These are phyloP conservation scores for Eubasilissa splendida DNA, from an alignment of 2,888 invertebrate species.

Conservation along the genomic window DNA sequence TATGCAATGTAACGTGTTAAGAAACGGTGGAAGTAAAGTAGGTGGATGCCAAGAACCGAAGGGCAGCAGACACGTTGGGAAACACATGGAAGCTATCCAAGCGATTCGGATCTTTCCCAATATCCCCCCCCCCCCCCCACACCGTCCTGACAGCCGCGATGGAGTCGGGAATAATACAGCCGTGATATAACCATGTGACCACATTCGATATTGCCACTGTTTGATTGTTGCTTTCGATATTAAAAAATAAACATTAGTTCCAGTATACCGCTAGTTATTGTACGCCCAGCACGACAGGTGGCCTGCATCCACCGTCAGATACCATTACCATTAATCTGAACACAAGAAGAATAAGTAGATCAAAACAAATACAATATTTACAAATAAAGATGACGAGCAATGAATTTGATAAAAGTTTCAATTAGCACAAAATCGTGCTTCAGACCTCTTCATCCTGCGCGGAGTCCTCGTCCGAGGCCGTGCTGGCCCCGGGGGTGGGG, in stretches of 20 bases:
- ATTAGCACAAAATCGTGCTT: neutral
- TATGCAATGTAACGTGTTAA: no score
- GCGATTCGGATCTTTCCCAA: neutral
- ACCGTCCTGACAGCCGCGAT: neutral
- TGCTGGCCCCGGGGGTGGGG: neutral
- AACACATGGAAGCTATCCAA: constrained; percentile 21
- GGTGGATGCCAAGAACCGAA: constrained; percentile 24
- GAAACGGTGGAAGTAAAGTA: neutral
- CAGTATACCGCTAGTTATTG: no score
- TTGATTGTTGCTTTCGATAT: constrained; percentile 3
- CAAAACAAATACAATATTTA: no score
- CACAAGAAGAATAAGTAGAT: no score
- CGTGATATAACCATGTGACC: neutral
- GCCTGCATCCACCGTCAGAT: no score
- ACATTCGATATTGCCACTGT: neutral
- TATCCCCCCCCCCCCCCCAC: neutral
- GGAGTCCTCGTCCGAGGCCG: constrained; percentile 34
- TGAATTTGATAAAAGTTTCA: neutral
- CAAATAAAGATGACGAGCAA: neutral
- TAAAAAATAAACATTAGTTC: neutral
- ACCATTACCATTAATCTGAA: no score
- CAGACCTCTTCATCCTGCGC: constrained; percentile 45
- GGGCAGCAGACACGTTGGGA: constrained; percentile 22
- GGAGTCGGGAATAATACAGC: neutral
- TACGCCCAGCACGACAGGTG: no score